Evolutionary conservation across 2,797 vertebrate genomes (phyloP).

Genomic region (Cryptoblepharus egeriae): DNA sequence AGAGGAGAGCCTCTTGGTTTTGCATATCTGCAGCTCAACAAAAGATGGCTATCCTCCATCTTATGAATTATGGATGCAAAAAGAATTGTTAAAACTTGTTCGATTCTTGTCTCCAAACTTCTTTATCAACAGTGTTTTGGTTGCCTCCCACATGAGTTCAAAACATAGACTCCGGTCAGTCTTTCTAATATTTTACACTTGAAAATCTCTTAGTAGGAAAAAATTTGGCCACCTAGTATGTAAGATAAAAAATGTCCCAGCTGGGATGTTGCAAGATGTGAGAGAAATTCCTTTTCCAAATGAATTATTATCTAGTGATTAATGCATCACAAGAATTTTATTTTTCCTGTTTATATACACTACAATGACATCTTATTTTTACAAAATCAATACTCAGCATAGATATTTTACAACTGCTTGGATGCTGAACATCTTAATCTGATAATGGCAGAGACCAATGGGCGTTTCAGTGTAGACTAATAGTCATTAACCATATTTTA

Average conservation of each 20-base stretch:
- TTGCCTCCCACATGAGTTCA: neutral
- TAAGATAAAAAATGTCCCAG: slow-evolving; percentile 18
- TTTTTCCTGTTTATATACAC: slow-evolving; percentile 42
- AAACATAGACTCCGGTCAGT: neutral
- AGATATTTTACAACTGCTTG: slow-evolving; percentile 30
- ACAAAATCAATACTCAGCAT: slow-evolving; percentile 15
- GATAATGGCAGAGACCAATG: slow-evolving; percentile 38
- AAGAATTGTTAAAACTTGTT: neutral
- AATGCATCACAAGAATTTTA: slow-evolving; percentile 34
- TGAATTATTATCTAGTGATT: slow-evolving; percentile 20
- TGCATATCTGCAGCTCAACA: neutral
- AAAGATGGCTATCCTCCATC: neutral
- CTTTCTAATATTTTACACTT: slow-evolving; percentile 18
- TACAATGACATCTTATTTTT: slow-evolving; percentile 5
- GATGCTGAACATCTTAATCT: slow-evolving; percentile 29
- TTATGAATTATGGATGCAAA: neutral
- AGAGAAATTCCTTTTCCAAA: slow-evolving; percentile 22
- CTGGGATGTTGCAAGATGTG: slow-evolving; percentile 31
- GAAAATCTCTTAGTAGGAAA: neutral
- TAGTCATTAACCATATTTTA: slow-evolving; percentile 40
- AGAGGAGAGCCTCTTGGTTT: neutral
- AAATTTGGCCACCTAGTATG: neutral
- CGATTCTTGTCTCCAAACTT: neutral
- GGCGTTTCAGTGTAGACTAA: slow-evolving; percentile 39
- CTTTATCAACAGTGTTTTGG: slow-evolving; percentile 8